Conservation (phyloP, 1,140 invertebrate genomes). For the Drosophila ogumai region DNA sequence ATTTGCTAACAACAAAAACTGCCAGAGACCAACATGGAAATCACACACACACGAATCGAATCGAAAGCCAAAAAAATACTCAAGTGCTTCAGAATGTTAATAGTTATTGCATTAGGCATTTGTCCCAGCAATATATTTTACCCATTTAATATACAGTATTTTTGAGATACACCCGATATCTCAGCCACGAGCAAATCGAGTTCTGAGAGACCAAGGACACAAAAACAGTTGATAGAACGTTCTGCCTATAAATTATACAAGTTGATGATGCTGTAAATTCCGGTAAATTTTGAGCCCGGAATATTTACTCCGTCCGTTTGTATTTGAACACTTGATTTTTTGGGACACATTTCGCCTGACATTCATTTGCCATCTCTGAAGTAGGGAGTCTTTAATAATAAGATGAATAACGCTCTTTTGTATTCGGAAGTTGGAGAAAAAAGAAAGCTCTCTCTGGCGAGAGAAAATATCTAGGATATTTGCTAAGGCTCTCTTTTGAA, state of each 20-base stretch:
- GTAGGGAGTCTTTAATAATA: background rate
- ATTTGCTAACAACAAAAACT: slow-evolving; percentile 44
- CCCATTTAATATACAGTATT: background rate
- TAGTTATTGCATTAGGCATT: background rate
- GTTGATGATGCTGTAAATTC: slow-evolving; percentile 29
- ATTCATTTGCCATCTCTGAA: slow-evolving; percentile 30
- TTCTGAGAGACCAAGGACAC: background rate
- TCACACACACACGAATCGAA: slow-evolving; percentile 6
- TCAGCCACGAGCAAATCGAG: background rate
- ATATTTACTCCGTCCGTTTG: slow-evolving; percentile 63
- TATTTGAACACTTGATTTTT: slow-evolving; percentile 26
- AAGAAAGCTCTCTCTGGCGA: too few species aligned
- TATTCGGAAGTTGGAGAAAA: too few species aligned
- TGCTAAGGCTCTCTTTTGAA: too few species aligned
- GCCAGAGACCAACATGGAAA: slow-evolving; percentile 9
- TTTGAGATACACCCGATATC: background rate
- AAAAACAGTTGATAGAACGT: background rate
- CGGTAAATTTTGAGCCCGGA: background rate
- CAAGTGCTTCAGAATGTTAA: background rate
- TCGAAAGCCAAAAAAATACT: slow-evolving; percentile 24
- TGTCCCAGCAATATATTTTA: slow-evolving; percentile 18
- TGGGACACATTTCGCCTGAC: slow-evolving; percentile 17
- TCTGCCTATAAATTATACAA: background rate
- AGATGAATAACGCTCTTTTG: background rate
- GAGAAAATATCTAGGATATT: too few species aligned